These are phyloP conservation scores for Dissostichus mawsoni DNA, from an alignment of 2,113 vertebrate genomes.

Conservation along the genomic window DNA sequence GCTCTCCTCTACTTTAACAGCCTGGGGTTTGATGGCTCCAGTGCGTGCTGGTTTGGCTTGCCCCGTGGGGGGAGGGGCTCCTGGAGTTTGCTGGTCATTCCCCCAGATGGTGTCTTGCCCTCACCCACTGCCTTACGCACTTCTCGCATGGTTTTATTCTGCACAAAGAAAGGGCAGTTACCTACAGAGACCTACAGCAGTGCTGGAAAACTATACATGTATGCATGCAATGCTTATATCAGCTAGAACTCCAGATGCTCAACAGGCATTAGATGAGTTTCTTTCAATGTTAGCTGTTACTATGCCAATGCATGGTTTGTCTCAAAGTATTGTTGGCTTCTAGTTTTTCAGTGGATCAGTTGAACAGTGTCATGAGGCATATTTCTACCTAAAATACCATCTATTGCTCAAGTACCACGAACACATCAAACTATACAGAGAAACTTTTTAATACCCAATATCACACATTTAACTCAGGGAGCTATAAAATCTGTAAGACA, in stretches of 20 bases:
- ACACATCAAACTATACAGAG: not conserved
- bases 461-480: too few species aligned
- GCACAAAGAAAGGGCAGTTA: constrained; percentile 48
- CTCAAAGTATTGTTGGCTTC: too few species aligned
- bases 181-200: not conserved
- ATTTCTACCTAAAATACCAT: not conserved
- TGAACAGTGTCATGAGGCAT: not conserved
- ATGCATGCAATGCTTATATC: not conserved
- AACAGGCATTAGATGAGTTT: not conserved
- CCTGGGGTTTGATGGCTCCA: constrained; percentile 94
- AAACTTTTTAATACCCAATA: not conserved
- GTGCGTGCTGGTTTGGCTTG: constrained; percentile 91
- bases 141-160: constrained; percentile 90
- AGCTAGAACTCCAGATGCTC: not conserved
- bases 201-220: not conserved
- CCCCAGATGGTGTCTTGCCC: constrained; percentile 83
- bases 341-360: not conserved
- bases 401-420: not conserved
- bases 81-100: constrained; percentile 89
- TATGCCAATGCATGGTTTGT: not conserved
- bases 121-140: constrained; percentile 83
- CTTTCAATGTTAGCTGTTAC: not conserved
- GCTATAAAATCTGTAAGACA: too few species aligned
- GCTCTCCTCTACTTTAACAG: constrained; percentile 93
- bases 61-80: constrained; percentile 84